Percentiles rank a stretch among this genome's conserved stretches.
Conservation (phyloP, 2,888 invertebrate genomes). For the Trachelus troglodyta region DNA sequence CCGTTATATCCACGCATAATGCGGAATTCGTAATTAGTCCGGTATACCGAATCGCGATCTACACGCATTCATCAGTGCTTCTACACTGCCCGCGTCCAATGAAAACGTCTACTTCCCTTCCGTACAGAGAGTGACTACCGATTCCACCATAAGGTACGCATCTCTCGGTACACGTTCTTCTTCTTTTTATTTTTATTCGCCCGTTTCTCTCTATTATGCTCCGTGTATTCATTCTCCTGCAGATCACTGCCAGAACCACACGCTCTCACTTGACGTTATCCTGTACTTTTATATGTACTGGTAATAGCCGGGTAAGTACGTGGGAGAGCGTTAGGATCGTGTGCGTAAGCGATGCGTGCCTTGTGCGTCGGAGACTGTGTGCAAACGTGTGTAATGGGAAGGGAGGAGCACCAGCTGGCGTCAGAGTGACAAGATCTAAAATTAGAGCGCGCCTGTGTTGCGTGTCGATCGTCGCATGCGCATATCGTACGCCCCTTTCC, state of each 20-base stretch:
- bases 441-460: constrained; percentile 61
- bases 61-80: not conserved
- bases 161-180: not conserved
- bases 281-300: not conserved
- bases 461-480: constrained; percentile 65
- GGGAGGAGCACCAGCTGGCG: constrained; percentile 62
- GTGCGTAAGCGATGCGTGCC: constrained; percentile 16
- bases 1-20: constrained; percentile 14
- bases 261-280: not conserved
- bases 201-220: not conserved
- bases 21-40: constrained; percentile 26
- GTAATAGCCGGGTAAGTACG: not conserved
- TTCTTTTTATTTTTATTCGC: not conserved
- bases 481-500: constrained; percentile 64
- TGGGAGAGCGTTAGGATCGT: not conserved
- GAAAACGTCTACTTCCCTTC: not conserved
- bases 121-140: not conserved
- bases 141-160: not conserved
- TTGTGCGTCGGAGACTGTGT: constrained; percentile 37
- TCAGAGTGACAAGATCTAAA: constrained; percentile 65
- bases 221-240: not conserved
- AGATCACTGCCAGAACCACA: not conserved
- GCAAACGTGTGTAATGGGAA: constrained; percentile 62
- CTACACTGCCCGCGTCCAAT: not conserved
- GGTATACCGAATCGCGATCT: constrained; percentile 35